These are phyloP conservation scores for Hyperoplus immaculatus DNA, from an alignment of 2,797 vertebrate species.

Conservation along the genomic window DNA sequence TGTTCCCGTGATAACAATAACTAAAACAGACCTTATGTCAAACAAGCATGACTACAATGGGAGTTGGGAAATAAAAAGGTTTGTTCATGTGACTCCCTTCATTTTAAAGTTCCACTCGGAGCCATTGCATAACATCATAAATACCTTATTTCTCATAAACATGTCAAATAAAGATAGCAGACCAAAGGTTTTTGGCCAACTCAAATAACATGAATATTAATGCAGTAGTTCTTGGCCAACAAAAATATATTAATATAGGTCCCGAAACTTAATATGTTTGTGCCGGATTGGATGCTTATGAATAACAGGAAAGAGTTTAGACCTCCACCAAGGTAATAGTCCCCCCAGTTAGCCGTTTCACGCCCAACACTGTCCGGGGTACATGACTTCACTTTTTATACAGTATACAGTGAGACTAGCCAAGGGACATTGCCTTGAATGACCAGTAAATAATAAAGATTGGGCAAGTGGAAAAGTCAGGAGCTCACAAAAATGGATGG, in stretches of 20 bases:
- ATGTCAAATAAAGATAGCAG: constrained; percentile 63
- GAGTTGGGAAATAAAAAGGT: constrained; percentile 13
- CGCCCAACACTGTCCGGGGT: constrained; percentile 6
- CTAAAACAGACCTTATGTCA: constrained; percentile 14
- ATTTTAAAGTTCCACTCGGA: constrained; percentile 39
- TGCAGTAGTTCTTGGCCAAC: constrained; percentile 38
- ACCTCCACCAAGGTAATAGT: constrained; percentile 49
- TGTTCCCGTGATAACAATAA: constrained; percentile 36
- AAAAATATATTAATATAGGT: constrained; percentile 51
- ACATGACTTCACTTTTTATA: not conserved
- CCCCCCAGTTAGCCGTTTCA: constrained; percentile 16
- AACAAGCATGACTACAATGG: constrained; percentile 9
- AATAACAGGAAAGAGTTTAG: constrained; percentile 38
- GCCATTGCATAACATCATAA: constrained; percentile 45
- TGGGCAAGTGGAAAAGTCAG: constrained; percentile 1
- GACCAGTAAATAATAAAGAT: constrained; percentile 14
- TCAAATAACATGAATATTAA: constrained; percentile 60
- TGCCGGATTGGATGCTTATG: constrained; percentile 29
- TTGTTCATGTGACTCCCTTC: constrained; percentile 29
- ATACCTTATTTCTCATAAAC: constrained; percentile 46
- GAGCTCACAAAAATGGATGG: not conserved
- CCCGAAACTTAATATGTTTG: constrained; percentile 36
- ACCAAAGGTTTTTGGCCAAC: constrained; percentile 48
- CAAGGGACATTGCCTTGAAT: constrained; percentile 25
- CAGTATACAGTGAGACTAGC: not conserved